Evolutionary conservation across 2,113 vertebrate species (phyloP).

Genomic region (Engraulis encrasicolus): DNA sequence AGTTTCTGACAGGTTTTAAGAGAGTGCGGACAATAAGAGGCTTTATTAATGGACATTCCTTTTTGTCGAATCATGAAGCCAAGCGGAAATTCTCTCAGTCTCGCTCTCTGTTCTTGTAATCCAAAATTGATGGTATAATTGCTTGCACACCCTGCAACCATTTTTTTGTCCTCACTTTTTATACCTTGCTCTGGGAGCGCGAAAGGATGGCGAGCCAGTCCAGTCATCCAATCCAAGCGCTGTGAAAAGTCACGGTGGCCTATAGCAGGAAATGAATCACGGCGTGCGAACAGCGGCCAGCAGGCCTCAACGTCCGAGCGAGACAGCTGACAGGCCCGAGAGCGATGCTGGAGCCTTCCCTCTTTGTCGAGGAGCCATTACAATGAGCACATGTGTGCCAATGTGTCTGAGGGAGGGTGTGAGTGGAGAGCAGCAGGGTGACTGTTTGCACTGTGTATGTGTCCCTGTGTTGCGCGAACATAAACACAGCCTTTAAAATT

Average conservation of each 20-base stretch:
- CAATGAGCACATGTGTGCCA: conserved; percentile 17
- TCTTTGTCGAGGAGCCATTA: conserved; percentile 9
- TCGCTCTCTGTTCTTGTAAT: not conserved
- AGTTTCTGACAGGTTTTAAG: not conserved
- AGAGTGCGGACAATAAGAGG: not conserved
- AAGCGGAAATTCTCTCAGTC: not conserved
- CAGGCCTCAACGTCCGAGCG: not conserved
- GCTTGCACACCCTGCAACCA: not conserved
- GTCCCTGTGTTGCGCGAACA: not conserved
- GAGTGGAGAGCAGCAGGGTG: not conserved
- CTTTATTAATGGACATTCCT: not conserved
- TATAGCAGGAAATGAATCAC: conserved; percentile 45
- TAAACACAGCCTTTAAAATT: conserved; percentile 20
- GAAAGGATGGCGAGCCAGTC: conserved; percentile 26
- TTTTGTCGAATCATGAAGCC: not conserved
- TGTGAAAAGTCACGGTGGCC: conserved; percentile 42
- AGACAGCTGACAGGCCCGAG: not conserved
- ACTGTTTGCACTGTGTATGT: conserved; percentile 5
- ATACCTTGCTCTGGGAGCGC: not conserved
- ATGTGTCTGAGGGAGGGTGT: conserved; percentile 17
- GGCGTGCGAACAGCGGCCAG: not conserved
- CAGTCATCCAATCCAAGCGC: conserved; percentile 35
- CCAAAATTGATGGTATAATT: not conserved
- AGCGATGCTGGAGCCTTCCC: not conserved
- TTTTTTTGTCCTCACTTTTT: not conserved